phyloP scores from a whole-genome alignment of 2,797 vertebrate species.

The Pseudomugil tenellus region DNA sequence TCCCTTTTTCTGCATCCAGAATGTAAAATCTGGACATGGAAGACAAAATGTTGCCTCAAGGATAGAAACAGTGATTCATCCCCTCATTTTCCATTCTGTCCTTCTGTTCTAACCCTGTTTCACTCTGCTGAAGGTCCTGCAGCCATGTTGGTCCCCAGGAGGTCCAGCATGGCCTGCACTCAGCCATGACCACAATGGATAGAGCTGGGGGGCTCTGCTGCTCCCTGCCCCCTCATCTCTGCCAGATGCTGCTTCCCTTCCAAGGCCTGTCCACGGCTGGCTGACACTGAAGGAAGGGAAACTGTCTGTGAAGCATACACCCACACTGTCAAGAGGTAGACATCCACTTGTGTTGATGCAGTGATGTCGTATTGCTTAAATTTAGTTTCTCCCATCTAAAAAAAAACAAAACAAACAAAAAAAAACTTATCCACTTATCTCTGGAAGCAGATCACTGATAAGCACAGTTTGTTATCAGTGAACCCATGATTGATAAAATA shows the following conservation, averaged over 20 bases:
- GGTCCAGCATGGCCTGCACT: slow-evolving; percentile 69
- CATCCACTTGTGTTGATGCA: slow-evolving; percentile 3
- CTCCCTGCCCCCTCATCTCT: slow-evolving; percentile 38
- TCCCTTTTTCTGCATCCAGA: slow-evolving; percentile 7
- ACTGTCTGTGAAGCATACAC: slow-evolving; percentile 2
- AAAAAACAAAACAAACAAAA: too few species aligned
- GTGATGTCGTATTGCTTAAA: background rate
- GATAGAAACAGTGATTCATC: slow-evolving; percentile 61
- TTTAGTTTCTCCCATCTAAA: background rate
- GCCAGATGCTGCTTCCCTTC: slow-evolving; percentile 45
- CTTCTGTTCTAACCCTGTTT: slow-evolving; percentile 44
- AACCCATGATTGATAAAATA: slow-evolving; percentile 19
- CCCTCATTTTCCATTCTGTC: slow-evolving; percentile 59
- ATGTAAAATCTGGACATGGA: slow-evolving; percentile 15
- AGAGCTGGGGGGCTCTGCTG: slow-evolving; percentile 48
- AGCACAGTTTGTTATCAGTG: slow-evolving; percentile 18
- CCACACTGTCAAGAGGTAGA: slow-evolving; percentile 21
- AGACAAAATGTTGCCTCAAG: slow-evolving; percentile 33
- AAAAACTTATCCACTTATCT: background rate
- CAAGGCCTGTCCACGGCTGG: slow-evolving; percentile 38
- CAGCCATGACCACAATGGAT: slow-evolving; percentile 71
- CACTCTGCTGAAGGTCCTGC: slow-evolving; percentile 52
- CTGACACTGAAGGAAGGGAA: slow-evolving; percentile 41
- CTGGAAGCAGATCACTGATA: background rate
- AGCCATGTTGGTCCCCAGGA: slow-evolving; percentile 64